phyloP scores from a whole-genome alignment of 2,797 vertebrate species.

The Gadopsis bispinosus region DNA sequence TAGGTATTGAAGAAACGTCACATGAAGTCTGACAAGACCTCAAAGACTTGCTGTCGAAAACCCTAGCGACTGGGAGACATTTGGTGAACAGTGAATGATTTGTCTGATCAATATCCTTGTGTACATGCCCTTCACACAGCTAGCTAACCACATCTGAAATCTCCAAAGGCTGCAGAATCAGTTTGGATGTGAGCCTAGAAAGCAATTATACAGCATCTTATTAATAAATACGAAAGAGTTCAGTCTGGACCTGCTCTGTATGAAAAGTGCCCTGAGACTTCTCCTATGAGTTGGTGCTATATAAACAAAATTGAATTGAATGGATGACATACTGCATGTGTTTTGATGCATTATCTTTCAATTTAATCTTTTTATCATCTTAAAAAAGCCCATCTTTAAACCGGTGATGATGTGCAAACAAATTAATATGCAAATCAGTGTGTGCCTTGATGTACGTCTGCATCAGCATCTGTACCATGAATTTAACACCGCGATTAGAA shows the following conservation, averaged over 20 bases:
- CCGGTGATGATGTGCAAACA: not conserved
- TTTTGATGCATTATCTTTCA: not conserved
- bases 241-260: too few species aligned
- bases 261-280: too few species aligned
- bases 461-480: not conserved
- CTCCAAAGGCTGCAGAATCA: constrained; percentile 12
- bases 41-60: constrained; percentile 18
- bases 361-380: not conserved
- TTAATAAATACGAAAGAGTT: too few species aligned
- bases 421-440: constrained; percentile 23
- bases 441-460: not conserved
- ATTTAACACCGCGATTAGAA: not conserved
- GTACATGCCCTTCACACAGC: constrained; percentile 35
- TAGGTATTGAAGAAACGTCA: constrained; percentile 14
- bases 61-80: constrained; percentile 30
- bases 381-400: not conserved
- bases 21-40: constrained; percentile 12
- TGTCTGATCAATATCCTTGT: constrained; percentile 43
- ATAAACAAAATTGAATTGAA: too few species aligned
- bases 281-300: too few species aligned
- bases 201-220: constrained; percentile 5
- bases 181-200: not conserved
- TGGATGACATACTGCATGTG: not conserved
- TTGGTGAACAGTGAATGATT: constrained; percentile 35
- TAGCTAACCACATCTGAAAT: constrained; percentile 26